Evolutionary conservation across 2,888 invertebrate species (phyloP), one percentile per base, ranked within the genome.

Genomic region (Cerastis rubricosa): DNA sequence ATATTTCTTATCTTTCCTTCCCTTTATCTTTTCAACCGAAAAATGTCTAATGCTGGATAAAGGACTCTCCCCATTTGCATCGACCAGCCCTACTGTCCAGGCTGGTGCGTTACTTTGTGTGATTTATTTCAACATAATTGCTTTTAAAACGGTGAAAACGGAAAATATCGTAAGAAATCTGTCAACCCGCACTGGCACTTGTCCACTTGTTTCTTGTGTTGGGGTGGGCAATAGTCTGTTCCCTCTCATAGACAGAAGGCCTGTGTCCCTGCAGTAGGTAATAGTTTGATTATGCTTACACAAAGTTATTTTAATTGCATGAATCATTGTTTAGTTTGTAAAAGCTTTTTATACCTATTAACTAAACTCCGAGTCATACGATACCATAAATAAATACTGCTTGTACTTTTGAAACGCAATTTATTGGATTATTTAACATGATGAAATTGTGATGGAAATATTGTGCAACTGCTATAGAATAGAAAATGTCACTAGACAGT

Each of bases 381-480:
- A 19, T 11, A 45, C 3, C 9, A 1, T 35, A n/a, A 25, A 35
- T 57, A 25, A 57, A 57, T 57, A 29, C 17, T 59, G 59, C 9
- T 4, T 19, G 4, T 57, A 57, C 29, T 8, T 3, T 29, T 17
- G 8, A 70, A 71, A 51, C 22, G 25, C 19, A 72, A 22, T 35
- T 49, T 22, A 25, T 51, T 17, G 17, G 17, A 51, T 51, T 43
- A n/a, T 14, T 45, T 54, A 22, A 51, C 8, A 14, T 75, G 57
- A 17, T 47, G 35, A n/a, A 78, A 61, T 59, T 59, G 40, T 49
- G 47, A 49, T 67, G 4, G 12, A 19, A 59, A 49, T 29, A 47
- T 77, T 76, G 49, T 67, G 76, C 67, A 59, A 40, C 17, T 43
- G 35, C n/a, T 35, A 35, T 35, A 35, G 35, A 35, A 35, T 35